phyloP scores from a whole-genome alignment of 2,888 invertebrate species.

The Ophraella communa region DNA sequence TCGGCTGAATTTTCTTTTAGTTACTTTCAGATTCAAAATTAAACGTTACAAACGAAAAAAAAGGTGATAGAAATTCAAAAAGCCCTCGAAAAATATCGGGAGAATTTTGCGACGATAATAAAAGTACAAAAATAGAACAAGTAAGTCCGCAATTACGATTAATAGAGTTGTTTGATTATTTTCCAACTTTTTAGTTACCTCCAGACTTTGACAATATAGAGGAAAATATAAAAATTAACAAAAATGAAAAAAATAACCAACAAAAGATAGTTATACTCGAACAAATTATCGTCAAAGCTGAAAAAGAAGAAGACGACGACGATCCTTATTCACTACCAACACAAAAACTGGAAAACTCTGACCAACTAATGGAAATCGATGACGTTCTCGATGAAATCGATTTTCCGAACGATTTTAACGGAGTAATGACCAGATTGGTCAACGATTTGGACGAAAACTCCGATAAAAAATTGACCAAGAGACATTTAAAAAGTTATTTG shows the following conservation, averaged over 20 bases:
- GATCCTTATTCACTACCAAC: slow-evolving; percentile 22
- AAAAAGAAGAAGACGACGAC: background rate
- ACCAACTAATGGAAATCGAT: background rate
- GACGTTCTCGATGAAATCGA: background rate
- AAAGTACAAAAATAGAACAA: no score
- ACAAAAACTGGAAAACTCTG: slow-evolving; percentile 19
- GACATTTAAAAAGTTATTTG: slow-evolving; percentile 8
- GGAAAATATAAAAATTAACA: slow-evolving; percentile 3
- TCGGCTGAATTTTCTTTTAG: background rate
- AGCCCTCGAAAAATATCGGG: slow-evolving; percentile 9
- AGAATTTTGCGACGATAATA: no score
- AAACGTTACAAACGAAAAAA: background rate
- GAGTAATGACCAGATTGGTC: background rate
- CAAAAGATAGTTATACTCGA: slow-evolving; percentile 8
- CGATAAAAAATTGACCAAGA: background rate
- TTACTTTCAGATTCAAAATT: background rate
- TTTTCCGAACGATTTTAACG: background rate
- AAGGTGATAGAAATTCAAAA: slow-evolving; percentile 8
- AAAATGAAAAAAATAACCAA: background rate
- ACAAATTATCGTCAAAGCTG: background rate
- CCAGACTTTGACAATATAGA: no score
- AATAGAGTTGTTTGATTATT: no score
- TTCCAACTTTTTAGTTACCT: no score
- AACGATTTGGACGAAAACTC: slow-evolving; percentile 6
- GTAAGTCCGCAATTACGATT: no score